Base-by-base conservation (phyloP, 1,140 invertebrate species). In the Solenopsis invicta region DNA sequence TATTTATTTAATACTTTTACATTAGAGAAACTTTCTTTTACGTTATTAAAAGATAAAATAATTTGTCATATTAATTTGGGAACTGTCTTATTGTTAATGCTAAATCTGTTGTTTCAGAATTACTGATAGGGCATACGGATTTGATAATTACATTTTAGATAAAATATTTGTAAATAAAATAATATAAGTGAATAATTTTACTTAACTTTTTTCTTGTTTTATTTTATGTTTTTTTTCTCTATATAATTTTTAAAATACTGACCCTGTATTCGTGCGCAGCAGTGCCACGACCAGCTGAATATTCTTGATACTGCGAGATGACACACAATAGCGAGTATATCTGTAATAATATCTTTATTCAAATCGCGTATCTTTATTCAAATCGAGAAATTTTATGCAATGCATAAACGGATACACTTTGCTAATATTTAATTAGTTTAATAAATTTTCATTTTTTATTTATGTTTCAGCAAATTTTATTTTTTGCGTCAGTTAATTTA, bases 261-360 rank as follows among this genome's bases (percentile, higher is more conserved):
- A 95, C 95, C 92, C 93, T 92, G 54, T 93, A 82, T 85, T 94
- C 93, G 87, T 97, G 96, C 48, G 96, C 96, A 2, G 97, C 96
- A 18, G 97, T 97, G 4, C 97, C 97, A 76, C 97, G 94, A 6
- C 97, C 97, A 9, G 96, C 97, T 85, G 96, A 95, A 87, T 98
- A 97, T 93, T 98, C 97, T 93, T 98, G 97, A 91, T 97, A 98
- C 92, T 98, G 97, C 5, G 97, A 98, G 88, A 98, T 96, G 67
- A 98, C 97, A 96, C 97, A 98, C 13, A 98, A 95, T 91, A 98
- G 94, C 59, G 97, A 96, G 94, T 98, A 98, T 61, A 97, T 94
- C 98, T 98, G 96, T 85, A 96, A 96, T 93, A 92, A 88, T 86
- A 61, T 6, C 0, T 85, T 18, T 29, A 52, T 0, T 45, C 13